A percentile compares a stretch with the other conserved stretches of the same genome.
Conservation (phyloP, 2,113 vertebrate species). For the Xyliphius kryptos region DNA sequence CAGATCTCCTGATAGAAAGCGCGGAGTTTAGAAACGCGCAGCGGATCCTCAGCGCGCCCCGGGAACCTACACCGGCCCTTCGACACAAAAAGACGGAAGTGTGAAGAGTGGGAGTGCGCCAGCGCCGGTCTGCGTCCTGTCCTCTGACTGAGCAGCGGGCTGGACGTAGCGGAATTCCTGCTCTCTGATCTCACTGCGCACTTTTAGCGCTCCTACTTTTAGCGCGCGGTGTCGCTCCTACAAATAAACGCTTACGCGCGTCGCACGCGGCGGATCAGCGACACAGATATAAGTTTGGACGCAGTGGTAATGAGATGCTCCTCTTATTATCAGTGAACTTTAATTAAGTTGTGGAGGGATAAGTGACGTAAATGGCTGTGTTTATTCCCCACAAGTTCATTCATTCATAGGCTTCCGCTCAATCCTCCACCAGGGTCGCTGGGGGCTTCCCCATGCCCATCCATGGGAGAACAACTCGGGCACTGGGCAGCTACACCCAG, state of each 20-base stretch:
- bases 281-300: too few relatives aligned
- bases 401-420: too few relatives aligned
- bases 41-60: background rate
- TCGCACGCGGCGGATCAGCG: too few relatives aligned
- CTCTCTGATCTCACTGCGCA: background rate
- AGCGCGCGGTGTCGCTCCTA: background rate
- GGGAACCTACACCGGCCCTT: background rate
- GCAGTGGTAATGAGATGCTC: too few relatives aligned
- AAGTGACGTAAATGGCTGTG: too few relatives aligned
- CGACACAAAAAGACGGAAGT: background rate
- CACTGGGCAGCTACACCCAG: too few relatives aligned
- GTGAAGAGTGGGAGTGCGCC: background rate
- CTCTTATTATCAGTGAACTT: too few relatives aligned
- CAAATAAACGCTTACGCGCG: background rate
- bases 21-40: background rate
- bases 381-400: too few relatives aligned
- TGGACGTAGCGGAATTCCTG: background rate
- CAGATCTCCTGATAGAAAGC: background rate
- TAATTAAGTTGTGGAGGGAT: too few relatives aligned
- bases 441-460: too few relatives aligned
- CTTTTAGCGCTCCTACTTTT: conserved; percentile 19
- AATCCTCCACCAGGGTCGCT: too few relatives aligned
- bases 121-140: background rate
- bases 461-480: too few relatives aligned
- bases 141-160: background rate